Evolutionary conservation across 2,888 invertebrate genomes (phyloP), one percentile per base, ranked within the genome.

Genomic region (Nysson spinosus): DNA sequence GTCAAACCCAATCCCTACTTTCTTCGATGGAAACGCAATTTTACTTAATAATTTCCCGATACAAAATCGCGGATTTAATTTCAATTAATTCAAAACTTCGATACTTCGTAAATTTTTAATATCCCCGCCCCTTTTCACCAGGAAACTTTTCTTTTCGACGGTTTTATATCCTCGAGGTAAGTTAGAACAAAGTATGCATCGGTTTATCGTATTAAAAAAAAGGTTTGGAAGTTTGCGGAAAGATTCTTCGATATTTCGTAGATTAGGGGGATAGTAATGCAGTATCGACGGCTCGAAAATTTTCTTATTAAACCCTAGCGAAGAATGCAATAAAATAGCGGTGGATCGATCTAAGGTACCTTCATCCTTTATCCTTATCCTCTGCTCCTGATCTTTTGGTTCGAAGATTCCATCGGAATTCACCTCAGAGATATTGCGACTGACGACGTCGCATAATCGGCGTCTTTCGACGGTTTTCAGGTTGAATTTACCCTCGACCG

Each of bases 401-500:
- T 52, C 51, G 49, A 51, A 35, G 57, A n/a, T 47, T 56, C 63
- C 32, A 61, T 55, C 39, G 11, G 52, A 40, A 65, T 51, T 43
- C 57, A 30, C 9, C 42, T 4, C 34, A n/a, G 22, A 14, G 50
- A 14, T 57, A 56, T 61, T 57, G 55, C 44, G 43, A 57, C 30
- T 35, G 35, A 40, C 34, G 40, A 14, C 16, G 46, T 20, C 35
- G 60, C 52, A 28, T 50, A 68, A 50, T 62, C 65, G 56, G 5
- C 56, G 51, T 58, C 58, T 56, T 63, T 55, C 46, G 51, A 46
- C 62, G 52, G 62, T 54, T 69, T 24, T 58, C 47, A n/a, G 17
- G 40, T 56, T 50, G 55, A 69, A 67, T 62, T 60, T 43, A 35
- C 39, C 19, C 7, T 14, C 22, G 49, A 1, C 32, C n/a, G 26